Base-by-base conservation (phyloP, 2,113 vertebrate genomes). In the Chionomys nivalis region DNA sequence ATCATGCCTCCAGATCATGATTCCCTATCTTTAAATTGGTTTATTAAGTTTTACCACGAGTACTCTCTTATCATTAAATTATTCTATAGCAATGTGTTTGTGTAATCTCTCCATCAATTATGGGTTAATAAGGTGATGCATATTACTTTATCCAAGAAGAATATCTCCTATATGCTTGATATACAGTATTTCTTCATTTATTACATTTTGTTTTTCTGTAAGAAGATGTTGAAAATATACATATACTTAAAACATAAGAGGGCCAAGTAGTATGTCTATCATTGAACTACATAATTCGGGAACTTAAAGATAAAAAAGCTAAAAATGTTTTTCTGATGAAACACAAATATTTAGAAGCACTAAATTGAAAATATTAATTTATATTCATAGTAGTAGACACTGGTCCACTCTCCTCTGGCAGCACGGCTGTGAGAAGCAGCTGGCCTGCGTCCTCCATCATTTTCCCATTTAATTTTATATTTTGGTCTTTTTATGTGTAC, bases 401-500 rank as follows among this genome's bases (percentile, higher is more conserved):
- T 89, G 19, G 26, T 95, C 77, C 90, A 31, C 47, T 91, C 5
- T 76, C 92, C 44, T 9, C 12, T 63, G 95, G 26, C 21, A 23
- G 23, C 58, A 76, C 49, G 94, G 94, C 85, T 89, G 1, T 21
- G 0, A 5, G 66, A 97, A 98, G 85, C 2, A 0, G n/a, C 52
- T 87, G 39, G 65, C 63, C 31, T 94, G 3, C 13, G 17, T 96
- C 91, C 95, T 65, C 44, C 13, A 28, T 94, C 87, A 0, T 97
- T 98, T 95, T 96, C 72, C 13, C 89, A 88, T 49, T 85, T 93
- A 97, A 97, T 95, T 85, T 97, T 97, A 78, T 94, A 97, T 98
- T 98, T 97, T 91, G 95, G 66, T 92, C 96, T 85, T 96, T 97
- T 98, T 97, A 97, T 97, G 75, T 42, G 95, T 85, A 95, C 8